Conservation (phyloP, 2,888 invertebrate genomes). For the Eupithecia centaureata region DNA sequence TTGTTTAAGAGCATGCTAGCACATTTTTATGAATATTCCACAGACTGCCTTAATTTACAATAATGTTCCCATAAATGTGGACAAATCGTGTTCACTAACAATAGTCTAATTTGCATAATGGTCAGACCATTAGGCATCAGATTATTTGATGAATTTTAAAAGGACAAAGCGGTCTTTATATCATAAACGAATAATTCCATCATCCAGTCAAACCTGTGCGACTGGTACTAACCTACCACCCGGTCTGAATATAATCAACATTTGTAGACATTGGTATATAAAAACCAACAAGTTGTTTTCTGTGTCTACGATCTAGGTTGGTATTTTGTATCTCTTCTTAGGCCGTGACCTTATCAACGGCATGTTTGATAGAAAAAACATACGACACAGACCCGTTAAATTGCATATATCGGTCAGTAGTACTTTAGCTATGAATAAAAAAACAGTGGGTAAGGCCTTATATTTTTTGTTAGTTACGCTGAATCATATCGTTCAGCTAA, state of each 20-base stretch:
- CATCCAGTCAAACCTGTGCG: slow-evolving; percentile 27
- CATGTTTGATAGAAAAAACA: neutral
- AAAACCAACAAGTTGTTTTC: neutral
- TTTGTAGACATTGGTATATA: slow-evolving; percentile 10
- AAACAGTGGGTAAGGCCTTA: neutral
- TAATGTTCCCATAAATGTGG: neutral
- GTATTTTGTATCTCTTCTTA: neutral
- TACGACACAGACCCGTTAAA: neutral
- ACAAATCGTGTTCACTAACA: neutral
- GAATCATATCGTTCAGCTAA: neutral
- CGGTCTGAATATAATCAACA: slow-evolving; percentile 2
- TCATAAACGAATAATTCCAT: slow-evolving; percentile 14
- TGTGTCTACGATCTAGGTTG: neutral
- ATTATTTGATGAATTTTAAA: slow-evolving; percentile 21
- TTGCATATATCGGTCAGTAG: slow-evolving; percentile 1
- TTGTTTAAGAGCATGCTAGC: neutral
- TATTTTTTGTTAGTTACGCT: neutral
- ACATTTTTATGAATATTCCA: neutral
- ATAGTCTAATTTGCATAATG: slow-evolving; percentile 3
- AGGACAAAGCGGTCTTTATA: slow-evolving; percentile 29
- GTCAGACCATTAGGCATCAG: slow-evolving; percentile 20
- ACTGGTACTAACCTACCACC: slow-evolving; percentile 24
- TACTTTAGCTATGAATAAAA: neutral
- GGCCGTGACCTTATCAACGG: slow-evolving; percentile 5
- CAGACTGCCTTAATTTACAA: neutral